Evolutionary conservation across 2,888 invertebrate genomes (phyloP).

Genomic region (Ornithoptera alexandrae): DNA sequence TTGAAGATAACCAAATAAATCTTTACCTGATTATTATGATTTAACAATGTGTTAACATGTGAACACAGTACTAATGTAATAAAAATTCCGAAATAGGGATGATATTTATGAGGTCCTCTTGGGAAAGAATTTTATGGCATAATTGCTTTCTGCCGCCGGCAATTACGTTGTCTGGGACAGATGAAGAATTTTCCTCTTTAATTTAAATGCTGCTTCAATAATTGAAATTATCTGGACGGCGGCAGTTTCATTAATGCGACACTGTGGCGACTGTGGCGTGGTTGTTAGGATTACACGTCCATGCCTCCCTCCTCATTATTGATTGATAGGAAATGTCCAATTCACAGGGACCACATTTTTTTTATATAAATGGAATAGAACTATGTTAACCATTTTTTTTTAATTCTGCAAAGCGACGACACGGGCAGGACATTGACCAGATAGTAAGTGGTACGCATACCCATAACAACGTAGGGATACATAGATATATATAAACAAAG

Average conservation of each 20-base stretch:
- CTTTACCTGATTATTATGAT: neutral
- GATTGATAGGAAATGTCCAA: no score
- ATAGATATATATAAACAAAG: no score
- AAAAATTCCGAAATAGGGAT: neutral
- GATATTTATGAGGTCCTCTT: constrained; percentile 2
- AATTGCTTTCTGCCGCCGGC: constrained; percentile 19
- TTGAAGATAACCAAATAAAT: neutral
- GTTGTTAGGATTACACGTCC: neutral
- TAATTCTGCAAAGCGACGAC: no score
- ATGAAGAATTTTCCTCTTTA: constrained; percentile 11
- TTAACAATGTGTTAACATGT: constrained; percentile 1
- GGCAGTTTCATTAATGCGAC: neutral
- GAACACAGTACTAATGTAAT: neutral
- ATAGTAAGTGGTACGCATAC: no score
- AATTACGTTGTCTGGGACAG: constrained; percentile 18
- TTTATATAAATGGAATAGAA: no score
- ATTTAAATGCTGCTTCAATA: constrained; percentile 17
- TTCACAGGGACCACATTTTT: no score
- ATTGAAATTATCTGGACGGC: constrained; percentile 8
- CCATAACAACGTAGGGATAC: no score
- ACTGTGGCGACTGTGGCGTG: neutral
- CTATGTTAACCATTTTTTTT: no score
- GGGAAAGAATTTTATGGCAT: constrained; percentile 14
- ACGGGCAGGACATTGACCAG: no score
- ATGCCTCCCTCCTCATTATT: no score